These are phyloP conservation scores for Cyphomyrus plagiostoma DNA, from an alignment of 2,113 vertebrate species.

Conservation along the genomic window DNA sequence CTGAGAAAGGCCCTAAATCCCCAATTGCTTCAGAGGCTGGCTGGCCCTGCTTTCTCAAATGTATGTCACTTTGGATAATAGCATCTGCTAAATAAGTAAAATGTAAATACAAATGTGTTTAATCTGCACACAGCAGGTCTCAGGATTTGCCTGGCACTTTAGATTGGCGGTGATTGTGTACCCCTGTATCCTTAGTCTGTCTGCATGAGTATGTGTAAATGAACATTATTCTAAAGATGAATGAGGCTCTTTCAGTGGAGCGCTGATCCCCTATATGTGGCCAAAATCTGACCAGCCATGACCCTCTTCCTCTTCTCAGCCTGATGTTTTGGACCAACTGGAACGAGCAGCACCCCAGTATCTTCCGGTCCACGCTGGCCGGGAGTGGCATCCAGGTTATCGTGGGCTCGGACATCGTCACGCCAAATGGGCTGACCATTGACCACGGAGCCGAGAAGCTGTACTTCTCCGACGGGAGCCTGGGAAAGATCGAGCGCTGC, in stretches of 20 bases:
- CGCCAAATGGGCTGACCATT: constrained; percentile 79
- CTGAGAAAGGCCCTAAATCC: not conserved
- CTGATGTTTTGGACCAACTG: constrained; percentile 88
- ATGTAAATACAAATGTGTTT: not conserved
- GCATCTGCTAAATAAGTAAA: not conserved
- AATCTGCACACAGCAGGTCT: not conserved
- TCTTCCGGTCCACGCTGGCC: constrained; percentile 72
- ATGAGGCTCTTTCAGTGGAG: not conserved
- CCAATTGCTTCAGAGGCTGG: not conserved
- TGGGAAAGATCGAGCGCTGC: constrained; percentile 79
- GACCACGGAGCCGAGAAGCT: constrained; percentile 76
- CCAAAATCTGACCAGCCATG: not conserved
- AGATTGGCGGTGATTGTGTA: not conserved
- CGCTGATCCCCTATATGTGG: not conserved
- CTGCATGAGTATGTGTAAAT: not conserved
- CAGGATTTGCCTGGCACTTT: not conserved
- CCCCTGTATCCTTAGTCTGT: not conserved
- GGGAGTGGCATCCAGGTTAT: constrained; percentile 72
- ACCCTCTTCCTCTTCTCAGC: constrained; percentile 41
- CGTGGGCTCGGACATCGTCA: constrained; percentile 69
- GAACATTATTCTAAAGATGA: not conserved
- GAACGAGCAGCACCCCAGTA: constrained; percentile 77
- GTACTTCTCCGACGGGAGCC: constrained; percentile 77
- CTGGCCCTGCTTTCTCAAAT: not conserved
- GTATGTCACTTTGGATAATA: not conserved